Conservation (phyloP, 2,888 invertebrate species). For the Anthrax anthrax region DNA sequence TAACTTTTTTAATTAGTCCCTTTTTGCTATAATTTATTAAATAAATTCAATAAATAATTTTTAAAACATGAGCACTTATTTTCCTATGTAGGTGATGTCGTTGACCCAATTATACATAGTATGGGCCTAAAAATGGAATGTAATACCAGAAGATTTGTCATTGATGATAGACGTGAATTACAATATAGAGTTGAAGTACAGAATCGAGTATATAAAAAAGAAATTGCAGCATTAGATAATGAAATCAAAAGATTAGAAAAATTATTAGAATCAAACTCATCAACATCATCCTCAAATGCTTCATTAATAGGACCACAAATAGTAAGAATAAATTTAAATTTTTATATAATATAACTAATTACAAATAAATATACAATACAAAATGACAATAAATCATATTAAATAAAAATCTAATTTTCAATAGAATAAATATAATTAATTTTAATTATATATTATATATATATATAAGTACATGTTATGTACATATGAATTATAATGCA, state of each 20-base stretch:
- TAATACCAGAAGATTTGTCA: slow-evolving; percentile 71
- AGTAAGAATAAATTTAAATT: slow-evolving; percentile 13
- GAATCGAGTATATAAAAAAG: slow-evolving; percentile 74
- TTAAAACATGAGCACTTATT: too few relatives aligned
- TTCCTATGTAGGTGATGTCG: slow-evolving; percentile 39
- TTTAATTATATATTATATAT: too few relatives aligned
- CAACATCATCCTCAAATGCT: slow-evolving; percentile 38
- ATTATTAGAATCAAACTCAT: slow-evolving; percentile 47
- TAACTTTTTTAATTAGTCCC: too few relatives aligned
- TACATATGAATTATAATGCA: too few relatives aligned
- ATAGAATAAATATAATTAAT: too few relatives aligned
- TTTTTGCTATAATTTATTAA: too few relatives aligned
- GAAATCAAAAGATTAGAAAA: slow-evolving; percentile 65
- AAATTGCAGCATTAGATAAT: slow-evolving; percentile 62
- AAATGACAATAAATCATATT: too few relatives aligned
- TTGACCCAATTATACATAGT: slow-evolving; percentile 74
- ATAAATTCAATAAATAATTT: too few relatives aligned
- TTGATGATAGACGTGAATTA: slow-evolving; percentile 68
- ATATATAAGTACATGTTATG: too few relatives aligned
- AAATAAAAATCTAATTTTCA: too few relatives aligned
- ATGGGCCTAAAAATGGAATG: slow-evolving; percentile 78
- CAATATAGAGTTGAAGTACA: slow-evolving; percentile 81
- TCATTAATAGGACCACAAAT: slow-evolving; percentile 25
- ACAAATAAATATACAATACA: too few relatives aligned
- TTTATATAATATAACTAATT: too few relatives aligned